Conservation (phyloP, 1,140 invertebrate genomes). For the Hormaphis cornu region DNA sequence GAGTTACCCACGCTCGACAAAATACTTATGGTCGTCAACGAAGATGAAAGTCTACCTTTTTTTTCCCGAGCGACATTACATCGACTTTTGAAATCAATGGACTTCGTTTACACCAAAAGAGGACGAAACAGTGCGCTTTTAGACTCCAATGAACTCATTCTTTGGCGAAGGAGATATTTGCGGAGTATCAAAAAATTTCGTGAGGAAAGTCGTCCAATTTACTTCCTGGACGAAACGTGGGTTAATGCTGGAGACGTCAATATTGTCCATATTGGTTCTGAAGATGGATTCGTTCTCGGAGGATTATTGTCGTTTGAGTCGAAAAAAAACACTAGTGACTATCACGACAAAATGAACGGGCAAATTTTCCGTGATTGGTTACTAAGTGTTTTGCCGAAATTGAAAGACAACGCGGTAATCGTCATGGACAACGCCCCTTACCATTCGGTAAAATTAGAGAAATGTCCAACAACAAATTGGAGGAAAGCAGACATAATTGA, state of each 20-base stretch:
- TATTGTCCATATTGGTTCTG: no score
- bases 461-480: no score
- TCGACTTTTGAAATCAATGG: background rate
- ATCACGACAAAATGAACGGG: no score
- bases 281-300: no score
- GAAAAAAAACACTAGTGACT: no score
- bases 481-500: no score
- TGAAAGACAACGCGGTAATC: no score
- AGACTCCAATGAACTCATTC: background rate
- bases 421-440: no score
- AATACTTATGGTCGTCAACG: background rate
- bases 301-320: no score
- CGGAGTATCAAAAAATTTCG: background rate
- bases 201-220: background rate
- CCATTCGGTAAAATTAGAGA: no score
- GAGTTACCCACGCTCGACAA: background rate
- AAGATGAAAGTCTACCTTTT: background rate
- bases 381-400: no score
- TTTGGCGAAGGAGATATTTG: background rate
- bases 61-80: background rate
- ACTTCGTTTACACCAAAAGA: background rate
- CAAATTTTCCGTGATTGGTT: no score
- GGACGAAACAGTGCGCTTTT: background rate
- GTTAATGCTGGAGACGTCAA: background rate
- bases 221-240: background rate